These are phyloP conservation scores for Taxidea taxus DNA, from an alignment of 2,113 vertebrate species.

Conservation along the genomic window DNA sequence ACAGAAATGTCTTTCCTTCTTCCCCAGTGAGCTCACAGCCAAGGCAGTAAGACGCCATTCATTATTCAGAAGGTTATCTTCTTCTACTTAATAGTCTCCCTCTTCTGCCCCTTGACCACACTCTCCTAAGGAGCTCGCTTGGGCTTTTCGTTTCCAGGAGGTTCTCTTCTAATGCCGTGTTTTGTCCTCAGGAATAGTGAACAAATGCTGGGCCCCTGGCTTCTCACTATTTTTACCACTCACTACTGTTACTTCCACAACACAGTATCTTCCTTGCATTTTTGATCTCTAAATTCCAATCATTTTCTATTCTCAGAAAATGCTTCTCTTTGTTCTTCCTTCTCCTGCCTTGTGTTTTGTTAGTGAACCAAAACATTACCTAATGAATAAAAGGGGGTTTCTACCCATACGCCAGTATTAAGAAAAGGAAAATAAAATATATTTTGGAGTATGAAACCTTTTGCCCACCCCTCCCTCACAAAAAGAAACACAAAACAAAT, in stretches of 20 bases:
- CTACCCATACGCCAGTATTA: not conserved
- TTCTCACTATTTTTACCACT: not conserved
- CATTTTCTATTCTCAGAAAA: not conserved
- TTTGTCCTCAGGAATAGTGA: not conserved
- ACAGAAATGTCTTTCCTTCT: not conserved
- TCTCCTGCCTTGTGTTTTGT: not conserved
- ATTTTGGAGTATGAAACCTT: not conserved
- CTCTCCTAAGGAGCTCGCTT: rapidly evolving
- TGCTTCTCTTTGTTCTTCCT: not conserved
- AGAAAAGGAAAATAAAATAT: not conserved
- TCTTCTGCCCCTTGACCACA: not conserved
- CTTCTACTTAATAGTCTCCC: not conserved
- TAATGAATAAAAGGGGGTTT: not conserved
- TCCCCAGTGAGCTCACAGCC: not conserved
- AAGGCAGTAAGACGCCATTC: not conserved
- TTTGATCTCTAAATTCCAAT: not conserved
- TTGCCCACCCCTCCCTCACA: not conserved
- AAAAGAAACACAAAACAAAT: not conserved
- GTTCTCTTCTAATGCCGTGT: not conserved
- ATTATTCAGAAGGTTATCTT: not conserved
- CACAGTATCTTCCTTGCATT: not conserved
- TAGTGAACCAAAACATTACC: not conserved
- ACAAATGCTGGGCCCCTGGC: rapidly evolving
- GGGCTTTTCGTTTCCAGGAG: not conserved
- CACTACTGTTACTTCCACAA: not conserved